phyloP scores from a whole-genome alignment of 2,113 vertebrate genomes.

The Lasiurus cinereus region DNA sequence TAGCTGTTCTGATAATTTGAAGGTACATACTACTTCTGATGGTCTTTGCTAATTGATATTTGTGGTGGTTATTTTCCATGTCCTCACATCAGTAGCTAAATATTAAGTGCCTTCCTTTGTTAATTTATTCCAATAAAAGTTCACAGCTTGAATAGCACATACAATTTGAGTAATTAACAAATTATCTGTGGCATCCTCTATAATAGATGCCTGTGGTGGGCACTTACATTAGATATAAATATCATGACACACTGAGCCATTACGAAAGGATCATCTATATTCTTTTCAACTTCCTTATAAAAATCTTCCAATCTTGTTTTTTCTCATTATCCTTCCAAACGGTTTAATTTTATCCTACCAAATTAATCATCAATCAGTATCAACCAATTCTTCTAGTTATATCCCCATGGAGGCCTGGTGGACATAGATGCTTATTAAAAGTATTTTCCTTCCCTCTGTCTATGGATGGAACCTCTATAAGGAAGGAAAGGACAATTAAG shows the following conservation, averaged over 20 bases:
- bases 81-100: neutral
- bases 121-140: slow-evolving; percentile 8
- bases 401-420: neutral
- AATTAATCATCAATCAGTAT: neutral
- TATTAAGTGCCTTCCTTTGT: neutral
- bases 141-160: neutral
- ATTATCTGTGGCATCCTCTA: neutral
- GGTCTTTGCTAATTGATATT: neutral
- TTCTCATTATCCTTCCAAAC: neutral
- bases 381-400: neutral
- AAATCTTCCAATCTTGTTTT: neutral
- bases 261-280: neutral
- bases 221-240: neutral
- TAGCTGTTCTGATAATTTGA: neutral
- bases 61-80: neutral
- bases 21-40: neutral
- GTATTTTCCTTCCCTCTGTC: neutral
- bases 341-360: neutral
- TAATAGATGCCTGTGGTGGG: neutral
- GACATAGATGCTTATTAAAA: neutral
- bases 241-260: neutral
- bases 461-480: neutral
- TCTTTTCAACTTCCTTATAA: neutral
- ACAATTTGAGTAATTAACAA: neutral
- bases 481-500: neutral